Evolutionary conservation across 1,140 invertebrate species (phyloP).

Genomic region (Leptonema lineaticorne): DNA sequence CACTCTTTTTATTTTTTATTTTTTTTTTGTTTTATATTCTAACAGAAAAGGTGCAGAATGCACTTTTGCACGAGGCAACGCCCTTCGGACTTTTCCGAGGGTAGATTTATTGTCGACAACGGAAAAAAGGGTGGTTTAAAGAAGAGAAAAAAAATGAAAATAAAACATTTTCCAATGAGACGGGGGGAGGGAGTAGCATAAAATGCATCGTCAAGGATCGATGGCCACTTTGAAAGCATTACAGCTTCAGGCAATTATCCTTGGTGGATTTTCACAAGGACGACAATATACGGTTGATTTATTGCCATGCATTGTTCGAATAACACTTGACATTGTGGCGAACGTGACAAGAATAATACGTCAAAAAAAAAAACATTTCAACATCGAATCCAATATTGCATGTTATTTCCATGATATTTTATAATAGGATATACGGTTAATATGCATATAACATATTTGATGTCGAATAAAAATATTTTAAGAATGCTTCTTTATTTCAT

Average conservation of each 20-base stretch:
- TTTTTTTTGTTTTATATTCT: neutral
- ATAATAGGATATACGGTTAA: too few species aligned
- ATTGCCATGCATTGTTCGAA: slow-evolving; percentile 19
- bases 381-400: neutral
- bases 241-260: slow-evolving; percentile 36
- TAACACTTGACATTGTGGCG: neutral
- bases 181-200: slow-evolving; percentile 17
- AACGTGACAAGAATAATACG: neutral
- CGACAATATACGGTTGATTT: neutral
- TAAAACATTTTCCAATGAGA: too few species aligned
- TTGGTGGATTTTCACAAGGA: slow-evolving; percentile 4
- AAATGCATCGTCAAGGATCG: slow-evolving; percentile 27
- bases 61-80: slow-evolving; percentile 29
- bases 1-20: neutral
- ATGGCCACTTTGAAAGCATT: slow-evolving; percentile 36
- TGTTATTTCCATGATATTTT: too few species aligned
- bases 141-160: too few species aligned
- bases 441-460: too few species aligned
- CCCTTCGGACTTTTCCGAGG: neutral
- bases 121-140: slow-evolving; percentile 25
- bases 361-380: neutral
- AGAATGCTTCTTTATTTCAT: too few species aligned
- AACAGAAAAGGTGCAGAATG: slow-evolving; percentile 7
- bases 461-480: too few species aligned
- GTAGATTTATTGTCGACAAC: slow-evolving; percentile 32